These are phyloP conservation scores for Tenthredo scrophulariae DNA, from an alignment of 2,888 invertebrate genomes.

Conservation along the genomic window DNA sequence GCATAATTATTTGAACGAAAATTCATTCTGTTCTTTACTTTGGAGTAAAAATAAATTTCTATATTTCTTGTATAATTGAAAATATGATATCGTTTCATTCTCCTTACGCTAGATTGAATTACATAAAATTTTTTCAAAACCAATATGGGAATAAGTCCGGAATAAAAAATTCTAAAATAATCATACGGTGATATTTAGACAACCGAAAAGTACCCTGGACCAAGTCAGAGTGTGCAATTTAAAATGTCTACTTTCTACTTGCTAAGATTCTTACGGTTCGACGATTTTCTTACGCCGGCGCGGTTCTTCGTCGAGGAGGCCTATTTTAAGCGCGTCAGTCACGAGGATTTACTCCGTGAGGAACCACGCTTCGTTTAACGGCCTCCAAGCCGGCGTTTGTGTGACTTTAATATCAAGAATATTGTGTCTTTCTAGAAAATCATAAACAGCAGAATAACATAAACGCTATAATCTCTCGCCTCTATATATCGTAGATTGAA, in stretches of 20 bases:
- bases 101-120: not conserved
- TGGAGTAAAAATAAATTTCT: not conserved
- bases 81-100: not conserved
- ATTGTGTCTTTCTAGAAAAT: not conserved
- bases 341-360: conserved; percentile 58
- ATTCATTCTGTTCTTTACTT: not conserved
- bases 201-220: not conserved
- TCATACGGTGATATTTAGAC: not conserved
- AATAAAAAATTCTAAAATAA: not conserved
- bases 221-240: not conserved
- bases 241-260: not conserved
- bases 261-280: conserved; percentile 2
- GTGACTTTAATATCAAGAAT: not conserved
- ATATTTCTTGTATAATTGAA: not conserved
- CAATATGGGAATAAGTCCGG: not conserved
- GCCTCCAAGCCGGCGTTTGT: not conserved
- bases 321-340: conserved; percentile 56
- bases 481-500: not conserved
- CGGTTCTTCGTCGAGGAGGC: conserved; percentile 26
- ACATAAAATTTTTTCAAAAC: not conserved
- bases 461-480: not conserved
- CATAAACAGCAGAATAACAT: not conserved
- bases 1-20: not conserved
- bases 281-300: conserved; percentile 47
- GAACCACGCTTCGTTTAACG: conserved; percentile 57